Percentiles rank a stretch among this genome's conserved stretches.
These are phyloP conservation scores for Mus caroli DNA, from an alignment of 2,797 vertebrate genomes.

Conservation along the genomic window DNA sequence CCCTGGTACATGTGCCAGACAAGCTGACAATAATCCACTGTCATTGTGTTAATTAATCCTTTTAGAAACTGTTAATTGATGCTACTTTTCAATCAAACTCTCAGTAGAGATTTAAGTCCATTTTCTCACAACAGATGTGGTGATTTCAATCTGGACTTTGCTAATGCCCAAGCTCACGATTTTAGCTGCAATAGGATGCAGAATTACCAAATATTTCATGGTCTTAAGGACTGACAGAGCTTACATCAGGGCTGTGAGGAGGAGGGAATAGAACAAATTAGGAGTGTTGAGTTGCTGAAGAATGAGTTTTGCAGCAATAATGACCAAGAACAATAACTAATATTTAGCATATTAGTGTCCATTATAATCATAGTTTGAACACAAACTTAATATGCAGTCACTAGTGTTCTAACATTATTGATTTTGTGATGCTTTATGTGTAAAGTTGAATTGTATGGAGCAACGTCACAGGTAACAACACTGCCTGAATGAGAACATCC, in stretches of 20 bases:
- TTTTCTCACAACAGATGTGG: neutral
- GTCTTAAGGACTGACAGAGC: neutral
- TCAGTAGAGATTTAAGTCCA: neutral
- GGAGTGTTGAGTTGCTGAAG: neutral
- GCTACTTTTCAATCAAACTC: neutral
- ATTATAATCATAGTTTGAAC: neutral
- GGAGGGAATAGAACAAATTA: neutral
- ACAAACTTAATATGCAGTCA: neutral
- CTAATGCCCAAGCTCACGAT: neutral
- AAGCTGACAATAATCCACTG: neutral
- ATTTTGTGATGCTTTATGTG: constrained; percentile 18
- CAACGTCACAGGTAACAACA: neutral
- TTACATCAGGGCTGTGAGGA: too few species aligned
- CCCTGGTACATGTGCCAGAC: neutral
- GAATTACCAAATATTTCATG: neutral
- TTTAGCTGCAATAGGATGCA: neutral
- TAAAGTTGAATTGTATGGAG: neutral
- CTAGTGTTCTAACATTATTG: neutral
- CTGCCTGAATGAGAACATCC: neutral
- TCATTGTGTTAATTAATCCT: neutral
- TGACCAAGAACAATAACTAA: neutral
- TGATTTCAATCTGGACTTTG: neutral
- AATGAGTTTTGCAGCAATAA: neutral
- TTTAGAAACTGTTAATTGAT: neutral
- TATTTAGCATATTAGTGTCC: neutral